Evolutionary conservation across 2,888 invertebrate genomes (phyloP).

Genomic region (Folsomia candida): DNA sequence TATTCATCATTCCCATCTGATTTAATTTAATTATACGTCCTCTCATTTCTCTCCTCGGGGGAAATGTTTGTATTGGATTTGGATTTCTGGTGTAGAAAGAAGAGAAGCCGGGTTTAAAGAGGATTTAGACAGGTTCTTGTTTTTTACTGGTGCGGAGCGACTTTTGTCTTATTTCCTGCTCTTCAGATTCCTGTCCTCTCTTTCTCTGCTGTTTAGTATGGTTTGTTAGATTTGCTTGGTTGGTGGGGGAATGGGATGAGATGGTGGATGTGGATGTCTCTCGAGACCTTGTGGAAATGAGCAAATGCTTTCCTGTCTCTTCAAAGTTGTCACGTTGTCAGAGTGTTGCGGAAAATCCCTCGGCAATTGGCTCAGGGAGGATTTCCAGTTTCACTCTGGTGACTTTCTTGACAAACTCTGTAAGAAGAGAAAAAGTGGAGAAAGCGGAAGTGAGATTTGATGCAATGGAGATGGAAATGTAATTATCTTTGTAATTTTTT

Average conservation of each 20-base stretch:
- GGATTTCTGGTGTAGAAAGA: not conserved
- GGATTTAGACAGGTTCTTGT: conserved; percentile 16
- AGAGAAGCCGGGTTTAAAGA: not conserved
- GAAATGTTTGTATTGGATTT: conserved; percentile 4
- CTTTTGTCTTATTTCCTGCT: no score
- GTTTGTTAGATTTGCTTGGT: not conserved
- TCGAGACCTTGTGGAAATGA: conserved; percentile 46
- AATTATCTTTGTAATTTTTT: no score
- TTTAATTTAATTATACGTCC: conserved; percentile 1
- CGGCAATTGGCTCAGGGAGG: conserved; percentile 49
- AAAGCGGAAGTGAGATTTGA: conserved; percentile 8
- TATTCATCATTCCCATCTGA: not conserved
- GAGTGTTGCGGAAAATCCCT: conserved; percentile 42
- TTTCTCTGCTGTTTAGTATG: not conserved
- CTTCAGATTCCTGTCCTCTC: not conserved
- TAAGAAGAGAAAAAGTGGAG: not conserved
- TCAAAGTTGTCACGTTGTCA: conserved; percentile 50
- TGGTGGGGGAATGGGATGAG: not conserved
- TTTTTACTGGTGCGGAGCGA: not conserved
- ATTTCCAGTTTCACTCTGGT: no score
- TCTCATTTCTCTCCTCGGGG: not conserved
- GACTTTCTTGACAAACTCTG: no score
- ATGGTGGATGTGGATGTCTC: conserved; percentile 28
- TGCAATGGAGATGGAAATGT: no score
- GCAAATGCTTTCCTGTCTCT: conserved; percentile 48